Evolutionary conservation across 1,140 invertebrate genomes (phyloP), one percentile per base, ranked within the genome.

Genomic region (Apis laboriosa): DNA sequence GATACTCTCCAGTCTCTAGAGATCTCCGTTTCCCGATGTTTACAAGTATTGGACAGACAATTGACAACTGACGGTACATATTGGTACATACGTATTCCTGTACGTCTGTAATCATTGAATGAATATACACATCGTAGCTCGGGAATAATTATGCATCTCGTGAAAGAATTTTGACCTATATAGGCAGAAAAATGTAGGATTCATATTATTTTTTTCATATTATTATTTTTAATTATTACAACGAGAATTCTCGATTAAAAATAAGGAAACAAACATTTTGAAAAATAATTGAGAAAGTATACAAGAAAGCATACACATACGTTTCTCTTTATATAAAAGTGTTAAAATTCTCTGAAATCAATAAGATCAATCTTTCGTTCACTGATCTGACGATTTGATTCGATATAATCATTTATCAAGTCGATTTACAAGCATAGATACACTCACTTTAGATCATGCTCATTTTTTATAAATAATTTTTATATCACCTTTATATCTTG

Each of bases 31-130:
- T 56, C 71, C 71, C 28, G 53, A 8, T 73, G 71, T 73, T 73
- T 34, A 73, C 71, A 73, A 73, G 53, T 73, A 73, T 73, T 56
- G 53, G 71, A 73, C 71, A 73, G 28, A 73, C 19, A 73, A 73
- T 73, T 73, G 71, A 73, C 71, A 73, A 51, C 28, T 73, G 71
- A 2, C 53, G 34, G 43, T 73, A 73, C 55, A 28, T 56, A 56
- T 58, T 56, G 71, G 70, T 43, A 43, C 34, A 43, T 7, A 43
- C 51, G 24, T 34, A 34, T 55, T 28, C 19, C 21, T 58, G 28
- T 73, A 0, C 24, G 24, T 72, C 56, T 56, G 71, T 34, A 21
- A 55, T 55, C 53, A 28, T 8, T 58, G 24, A 73, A 56, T 56
- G 53, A 24, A 21, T 34, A 53, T 24, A 72, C 24, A 72, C 24